Evolutionary conservation across 2,888 invertebrate species (phyloP).

Genomic region (Plebejus melissa): DNA sequence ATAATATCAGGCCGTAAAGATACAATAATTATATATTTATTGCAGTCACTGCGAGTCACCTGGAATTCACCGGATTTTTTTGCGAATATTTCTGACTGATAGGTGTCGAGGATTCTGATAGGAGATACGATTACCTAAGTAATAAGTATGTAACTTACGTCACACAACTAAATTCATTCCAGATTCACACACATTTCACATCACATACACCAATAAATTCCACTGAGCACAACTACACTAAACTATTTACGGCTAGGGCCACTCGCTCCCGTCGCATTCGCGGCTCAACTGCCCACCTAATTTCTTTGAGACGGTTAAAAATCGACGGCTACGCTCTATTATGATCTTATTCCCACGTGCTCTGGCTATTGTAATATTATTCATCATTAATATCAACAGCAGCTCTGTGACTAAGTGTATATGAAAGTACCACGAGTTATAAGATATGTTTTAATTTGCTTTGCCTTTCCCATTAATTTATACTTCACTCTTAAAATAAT

Average conservation of each 20-base stretch:
- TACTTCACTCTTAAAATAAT: not conserved
- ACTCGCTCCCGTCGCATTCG: slow-evolving; percentile 57
- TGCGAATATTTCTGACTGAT: not conserved
- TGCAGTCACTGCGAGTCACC: not conserved
- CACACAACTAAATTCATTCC: slow-evolving; percentile 25
- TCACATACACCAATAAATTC: slow-evolving; percentile 31
- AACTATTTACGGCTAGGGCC: slow-evolving; percentile 14
- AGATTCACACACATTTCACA: slow-evolving; percentile 27
- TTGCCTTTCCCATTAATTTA: not conserved
- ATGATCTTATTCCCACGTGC: slow-evolving; percentile 30
- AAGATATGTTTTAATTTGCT: not conserved
- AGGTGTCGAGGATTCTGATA: not conserved
- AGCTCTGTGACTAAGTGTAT: not conserved
- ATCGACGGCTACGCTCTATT: slow-evolving; percentile 40
- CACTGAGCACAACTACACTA: slow-evolving; percentile 27
- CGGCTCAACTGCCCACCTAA: slow-evolving; percentile 61
- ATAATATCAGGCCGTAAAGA: no score
- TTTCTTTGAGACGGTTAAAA: slow-evolving; percentile 47
- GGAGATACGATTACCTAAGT: not conserved
- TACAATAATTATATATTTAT: not conserved
- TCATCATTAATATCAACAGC: slow-evolving; percentile 8
- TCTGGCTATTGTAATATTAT: not conserved
- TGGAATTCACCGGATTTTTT: not conserved
- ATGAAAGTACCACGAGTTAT: not conserved
- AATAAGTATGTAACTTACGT: slow-evolving; percentile 29